Conservation (phyloP, 1,140 invertebrate species). For the Leptoteleia sp. region DNA sequence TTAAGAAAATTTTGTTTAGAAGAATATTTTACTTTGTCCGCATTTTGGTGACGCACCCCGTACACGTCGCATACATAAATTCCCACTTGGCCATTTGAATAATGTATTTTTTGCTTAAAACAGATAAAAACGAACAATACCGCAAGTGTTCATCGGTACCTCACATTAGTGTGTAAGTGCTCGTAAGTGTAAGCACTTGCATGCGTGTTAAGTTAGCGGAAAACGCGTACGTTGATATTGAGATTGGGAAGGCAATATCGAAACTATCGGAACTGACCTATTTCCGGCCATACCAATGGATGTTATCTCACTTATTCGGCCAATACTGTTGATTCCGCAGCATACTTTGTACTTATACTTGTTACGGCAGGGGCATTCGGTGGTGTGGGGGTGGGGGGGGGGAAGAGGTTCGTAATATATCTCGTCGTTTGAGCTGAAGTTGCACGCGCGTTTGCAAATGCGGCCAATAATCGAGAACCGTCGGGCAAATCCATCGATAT, state of each 20-base stretch:
- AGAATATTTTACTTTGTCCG: no score
- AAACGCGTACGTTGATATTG: conserved; percentile 7
- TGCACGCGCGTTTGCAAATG: conserved; percentile 23
- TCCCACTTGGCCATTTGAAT: conserved; percentile 26
- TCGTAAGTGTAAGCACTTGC: not conserved
- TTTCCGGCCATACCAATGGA: conserved; percentile 40
- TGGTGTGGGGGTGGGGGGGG: no score
- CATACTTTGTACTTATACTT: conserved; percentile 47
- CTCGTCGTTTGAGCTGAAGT: conserved; percentile 22
- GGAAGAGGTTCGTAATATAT: conserved; percentile 45
- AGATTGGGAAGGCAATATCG: conserved; percentile 53
- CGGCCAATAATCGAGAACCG: conserved; percentile 13
- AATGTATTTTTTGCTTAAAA: conserved; percentile 18
- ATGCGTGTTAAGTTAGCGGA: not conserved
- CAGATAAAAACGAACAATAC: no score
- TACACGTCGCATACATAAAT: no score
- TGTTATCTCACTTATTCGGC: conserved; percentile 47
- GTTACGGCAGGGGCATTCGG: no score
- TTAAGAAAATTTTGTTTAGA: no score
- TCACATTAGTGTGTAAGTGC: not conserved
- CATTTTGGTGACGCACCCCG: no score
- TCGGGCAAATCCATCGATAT: conserved; percentile 46
- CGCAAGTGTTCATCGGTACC: no score
- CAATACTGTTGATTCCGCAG: conserved; percentile 42
- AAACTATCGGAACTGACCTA: conserved; percentile 47